Evolutionary conservation across 2,113 vertebrate genomes (phyloP), one percentile per base, ranked within the genome.

Genomic region (Erinaceus europaeus): DNA sequence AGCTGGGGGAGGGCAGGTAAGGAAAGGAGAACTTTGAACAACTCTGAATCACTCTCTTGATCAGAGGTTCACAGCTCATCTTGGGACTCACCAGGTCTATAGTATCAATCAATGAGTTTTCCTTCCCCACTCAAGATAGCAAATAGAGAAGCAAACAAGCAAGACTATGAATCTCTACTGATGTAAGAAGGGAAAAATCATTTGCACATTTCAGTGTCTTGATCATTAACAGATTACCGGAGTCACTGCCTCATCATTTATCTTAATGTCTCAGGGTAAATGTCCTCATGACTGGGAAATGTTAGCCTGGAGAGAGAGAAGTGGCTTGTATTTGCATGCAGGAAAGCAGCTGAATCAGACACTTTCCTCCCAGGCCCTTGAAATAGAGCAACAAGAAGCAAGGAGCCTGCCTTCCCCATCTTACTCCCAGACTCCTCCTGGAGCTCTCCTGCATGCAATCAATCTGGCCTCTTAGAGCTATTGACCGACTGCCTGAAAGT

Each of bases 401-500:
- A 4, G 76, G 64, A 72, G 27, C 50, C 55, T 18, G 20, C 32
- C 83, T 73, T 64, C 72, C n/a, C 34, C 3, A 1, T 27, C 61
- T n/a, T 1, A 0, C 61, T 21, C 2, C 36, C 27, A 36, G 23
- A 18, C 57, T 69, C 34, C 18, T 38, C 46, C 36, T 29, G 18
- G 40, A 76, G 42, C 12, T 2, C 52, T 61, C 68, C 72, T 88
- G 64, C 62, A 80, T 52, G 62, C 77, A 29, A 36, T 85, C 90
- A 88, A 5, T 88, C 90, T 64, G 40, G 79, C 68, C 85, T 79
- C 50, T 91, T 73, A 86, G 55, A 73, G 76, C 76, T 91, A 83
- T 80, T 92, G 89, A 88, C 91, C 18, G 46, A 17, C 68, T 55
- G 86, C 72, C 84, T 42, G 68, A 86, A 77, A 91, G 76, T 75